A percentile compares a stretch with the other conserved stretches of the same genome.
phyloP scores from a whole-genome alignment of 2,888 invertebrate species.

The Drosophila bunnanda region DNA sequence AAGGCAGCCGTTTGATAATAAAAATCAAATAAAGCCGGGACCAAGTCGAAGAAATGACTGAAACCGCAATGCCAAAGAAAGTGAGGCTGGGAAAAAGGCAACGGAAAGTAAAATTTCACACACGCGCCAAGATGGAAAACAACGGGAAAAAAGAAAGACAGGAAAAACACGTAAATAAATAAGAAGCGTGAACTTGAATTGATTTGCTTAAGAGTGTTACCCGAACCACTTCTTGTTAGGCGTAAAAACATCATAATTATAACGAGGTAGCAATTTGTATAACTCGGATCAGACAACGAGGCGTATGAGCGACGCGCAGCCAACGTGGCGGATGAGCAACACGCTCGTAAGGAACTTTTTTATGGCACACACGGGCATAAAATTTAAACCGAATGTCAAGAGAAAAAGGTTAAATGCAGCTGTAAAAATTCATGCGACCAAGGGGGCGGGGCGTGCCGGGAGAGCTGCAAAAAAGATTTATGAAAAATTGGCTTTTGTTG shows the following conservation, averaged over 20 bases:
- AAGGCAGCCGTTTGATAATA: constrained; percentile 54
- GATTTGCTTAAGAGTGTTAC: constrained; percentile 68
- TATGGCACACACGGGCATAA: constrained; percentile 65
- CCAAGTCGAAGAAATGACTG: constrained; percentile 49
- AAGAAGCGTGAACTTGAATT: constrained; percentile 77
- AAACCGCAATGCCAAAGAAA: constrained; percentile 44
- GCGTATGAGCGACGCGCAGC: constrained; percentile 66
- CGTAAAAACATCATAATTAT: constrained; percentile 74
- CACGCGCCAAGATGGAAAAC: constrained; percentile 55
- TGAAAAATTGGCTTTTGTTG: constrained; percentile 75
- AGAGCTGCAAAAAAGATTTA: constrained; percentile 63
- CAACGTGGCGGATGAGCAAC: constrained; percentile 69
- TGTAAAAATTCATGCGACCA: constrained; percentile 56
- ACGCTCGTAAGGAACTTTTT: constrained; percentile 50
- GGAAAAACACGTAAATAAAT: constrained; percentile 40
- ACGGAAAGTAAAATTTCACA: constrained; percentile 54
- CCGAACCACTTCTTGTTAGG: constrained; percentile 40
- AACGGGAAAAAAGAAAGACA: not conserved
- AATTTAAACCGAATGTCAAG: constrained; percentile 67
- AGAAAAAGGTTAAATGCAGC: constrained; percentile 75
- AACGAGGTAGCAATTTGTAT: constrained; percentile 74
- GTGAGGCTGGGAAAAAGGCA: constrained; percentile 33
- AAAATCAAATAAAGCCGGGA: constrained; percentile 71
- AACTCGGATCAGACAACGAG: constrained; percentile 52
- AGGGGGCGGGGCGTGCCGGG: not conserved